Evolutionary conservation across 1,140 invertebrate species (phyloP).

Genomic region (Magallana angulata): DNA sequence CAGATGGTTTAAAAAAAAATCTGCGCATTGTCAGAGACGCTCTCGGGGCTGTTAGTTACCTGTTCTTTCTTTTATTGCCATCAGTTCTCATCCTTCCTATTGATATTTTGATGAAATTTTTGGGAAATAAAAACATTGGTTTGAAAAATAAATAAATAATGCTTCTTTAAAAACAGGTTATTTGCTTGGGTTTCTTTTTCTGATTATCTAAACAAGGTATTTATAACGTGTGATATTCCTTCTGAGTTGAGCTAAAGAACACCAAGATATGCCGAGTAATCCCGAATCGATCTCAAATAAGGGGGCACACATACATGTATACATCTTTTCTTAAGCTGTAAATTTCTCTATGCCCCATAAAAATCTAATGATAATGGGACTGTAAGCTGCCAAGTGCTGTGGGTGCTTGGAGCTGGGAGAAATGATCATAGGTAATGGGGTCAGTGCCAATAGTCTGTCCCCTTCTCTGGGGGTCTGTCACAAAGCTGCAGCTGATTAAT

Average conservation of each 20-base stretch:
- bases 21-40: too few relatives aligned
- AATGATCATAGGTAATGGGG: neutral
- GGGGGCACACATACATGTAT: neutral
- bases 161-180: neutral
- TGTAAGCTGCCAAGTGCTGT: neutral
- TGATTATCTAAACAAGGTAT: neutral
- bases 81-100: too few relatives aligned
- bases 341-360: neutral
- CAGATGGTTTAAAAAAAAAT: too few relatives aligned
- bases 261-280: neutral
- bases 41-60: too few relatives aligned
- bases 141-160: neutral
- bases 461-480: neutral
- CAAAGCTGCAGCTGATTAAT: neutral
- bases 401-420: too few relatives aligned
- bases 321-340: neutral
- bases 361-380: constrained; percentile 18
- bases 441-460: neutral
- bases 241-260: neutral
- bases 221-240: neutral
- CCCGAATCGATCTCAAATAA: neutral
- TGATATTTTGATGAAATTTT: neutral
- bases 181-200: neutral
- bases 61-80: too few relatives aligned
- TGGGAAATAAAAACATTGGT: neutral